These are phyloP conservation scores for Tragelaphus strepsiceros DNA, from an alignment of 2,113 vertebrate genomes.

Conservation along the genomic window DNA sequence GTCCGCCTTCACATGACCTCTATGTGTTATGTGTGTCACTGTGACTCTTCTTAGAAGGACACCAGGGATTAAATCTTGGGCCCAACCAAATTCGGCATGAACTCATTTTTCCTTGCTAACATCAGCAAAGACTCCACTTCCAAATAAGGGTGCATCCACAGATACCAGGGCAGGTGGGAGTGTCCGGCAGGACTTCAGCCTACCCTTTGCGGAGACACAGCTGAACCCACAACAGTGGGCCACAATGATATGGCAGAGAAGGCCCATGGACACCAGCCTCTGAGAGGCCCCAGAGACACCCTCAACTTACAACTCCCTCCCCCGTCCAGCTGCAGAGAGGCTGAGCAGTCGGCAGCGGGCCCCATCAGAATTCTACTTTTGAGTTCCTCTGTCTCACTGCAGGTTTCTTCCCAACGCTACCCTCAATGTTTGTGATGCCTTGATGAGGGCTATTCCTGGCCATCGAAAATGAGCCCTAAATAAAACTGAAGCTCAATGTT, in stretches of 20 bases:
- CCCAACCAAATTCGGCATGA: not conserved
- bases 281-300: not conserved
- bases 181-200: not conserved
- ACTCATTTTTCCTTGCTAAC: not conserved
- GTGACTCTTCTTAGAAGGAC: not conserved
- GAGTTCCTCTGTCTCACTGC: accelerated
- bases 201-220: not conserved
- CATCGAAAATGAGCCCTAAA: not conserved
- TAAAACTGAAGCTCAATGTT: constrained; percentile 19
- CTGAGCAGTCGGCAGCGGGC: accelerated
- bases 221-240: not conserved
- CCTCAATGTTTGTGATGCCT: not conserved
- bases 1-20: not conserved
- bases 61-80: not conserved
- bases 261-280: not conserved
- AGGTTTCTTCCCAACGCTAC: not conserved
- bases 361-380: not conserved
- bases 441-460: not conserved
- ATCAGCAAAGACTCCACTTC: not conserved
- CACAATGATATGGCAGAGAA: not conserved
- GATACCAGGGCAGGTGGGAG: not conserved
- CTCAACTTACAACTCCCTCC: not conserved
- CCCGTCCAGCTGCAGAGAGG: not conserved
- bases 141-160: not conserved
- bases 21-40: not conserved